These are phyloP conservation scores for Coleophora deauratella DNA, from an alignment of 2,888 invertebrate genomes.

Conservation along the genomic window DNA sequence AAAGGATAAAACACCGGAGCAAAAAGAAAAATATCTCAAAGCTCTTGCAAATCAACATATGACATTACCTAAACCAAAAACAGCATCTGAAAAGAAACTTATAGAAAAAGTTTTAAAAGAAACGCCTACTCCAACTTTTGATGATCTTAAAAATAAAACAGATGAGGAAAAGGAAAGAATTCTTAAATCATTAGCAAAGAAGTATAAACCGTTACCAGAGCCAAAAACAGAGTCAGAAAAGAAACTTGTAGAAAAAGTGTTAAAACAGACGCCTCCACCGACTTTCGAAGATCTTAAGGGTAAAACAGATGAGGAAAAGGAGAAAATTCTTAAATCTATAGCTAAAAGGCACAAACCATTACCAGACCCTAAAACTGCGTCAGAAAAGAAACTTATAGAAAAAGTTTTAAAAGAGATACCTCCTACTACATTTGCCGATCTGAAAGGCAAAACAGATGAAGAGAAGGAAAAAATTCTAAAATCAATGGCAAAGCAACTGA, in stretches of 20 bases:
- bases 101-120: constrained; percentile 17
- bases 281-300: constrained; percentile 29
- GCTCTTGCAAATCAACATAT: constrained; percentile 12
- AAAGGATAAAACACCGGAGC: constrained; percentile 18
- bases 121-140: too few species aligned
- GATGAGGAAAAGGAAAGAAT: constrained; percentile 22
- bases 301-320: constrained; percentile 22
- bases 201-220: constrained; percentile 22
- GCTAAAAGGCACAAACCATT: constrained; percentile 18
- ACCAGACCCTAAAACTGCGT: constrained; percentile 19
- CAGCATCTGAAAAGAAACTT: constrained; percentile 24
- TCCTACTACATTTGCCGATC: not conserved
- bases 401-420: constrained; percentile 5
- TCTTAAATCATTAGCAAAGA: constrained; percentile 10
- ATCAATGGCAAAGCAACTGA: constrained; percentile 18
- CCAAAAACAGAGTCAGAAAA: constrained; percentile 26
- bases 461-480: constrained; percentile 20
- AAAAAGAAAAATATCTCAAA: constrained; percentile 18
- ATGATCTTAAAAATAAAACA: too few species aligned
- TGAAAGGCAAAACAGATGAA: too few species aligned
- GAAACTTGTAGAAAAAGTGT: constrained; percentile 19
- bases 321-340: constrained; percentile 16
- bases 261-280: too few species aligned
- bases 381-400: constrained; percentile 3
- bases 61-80: constrained; percentile 8